phyloP scores from a whole-genome alignment of 1,140 invertebrate genomes.

The Harpegnathos saltator region DNA sequence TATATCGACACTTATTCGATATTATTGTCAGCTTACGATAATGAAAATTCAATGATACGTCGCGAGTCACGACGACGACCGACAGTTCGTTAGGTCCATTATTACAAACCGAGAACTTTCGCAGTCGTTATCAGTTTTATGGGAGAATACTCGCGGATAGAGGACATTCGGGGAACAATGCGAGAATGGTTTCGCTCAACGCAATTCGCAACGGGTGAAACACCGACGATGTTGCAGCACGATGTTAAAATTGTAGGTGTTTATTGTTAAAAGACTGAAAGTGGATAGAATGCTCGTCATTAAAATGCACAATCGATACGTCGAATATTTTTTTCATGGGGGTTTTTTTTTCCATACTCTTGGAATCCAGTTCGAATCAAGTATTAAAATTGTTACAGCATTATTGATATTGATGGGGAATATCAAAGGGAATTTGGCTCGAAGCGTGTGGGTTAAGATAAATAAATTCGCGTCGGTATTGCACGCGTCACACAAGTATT shows the following conservation, averaged over 20 bases:
- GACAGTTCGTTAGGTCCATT: constrained; percentile 38
- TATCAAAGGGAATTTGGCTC: too few species aligned
- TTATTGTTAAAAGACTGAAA: constrained; percentile 4
- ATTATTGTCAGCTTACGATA: constrained; percentile 54
- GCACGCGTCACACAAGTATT: neutral
- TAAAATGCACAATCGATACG: constrained; percentile 10
- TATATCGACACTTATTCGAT: constrained; percentile 63
- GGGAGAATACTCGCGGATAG: constrained; percentile 11
- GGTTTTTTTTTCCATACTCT: neutral
- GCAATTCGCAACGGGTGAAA: constrained; percentile 4
- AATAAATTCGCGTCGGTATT: neutral
- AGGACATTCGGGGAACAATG: neutral
- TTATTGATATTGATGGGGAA: neutral
- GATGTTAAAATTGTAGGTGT: neutral
- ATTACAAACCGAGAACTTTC: constrained; percentile 29
- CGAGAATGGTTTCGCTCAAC: constrained; percentile 16
- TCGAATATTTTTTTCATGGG: neutral
- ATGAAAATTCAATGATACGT: constrained; percentile 51
- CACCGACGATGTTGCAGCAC: neutral
- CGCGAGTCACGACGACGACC: constrained; percentile 5
- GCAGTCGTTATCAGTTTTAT: constrained; percentile 24
- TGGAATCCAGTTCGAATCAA: neutral
- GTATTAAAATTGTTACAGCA: neutral
- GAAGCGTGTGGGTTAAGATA: too few species aligned
- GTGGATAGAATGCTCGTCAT: neutral